Evolutionary conservation across 2,797 vertebrate genomes (phyloP), one percentile per base, ranked within the genome.

Genomic region (Eurystomus glaucurus): DNA sequence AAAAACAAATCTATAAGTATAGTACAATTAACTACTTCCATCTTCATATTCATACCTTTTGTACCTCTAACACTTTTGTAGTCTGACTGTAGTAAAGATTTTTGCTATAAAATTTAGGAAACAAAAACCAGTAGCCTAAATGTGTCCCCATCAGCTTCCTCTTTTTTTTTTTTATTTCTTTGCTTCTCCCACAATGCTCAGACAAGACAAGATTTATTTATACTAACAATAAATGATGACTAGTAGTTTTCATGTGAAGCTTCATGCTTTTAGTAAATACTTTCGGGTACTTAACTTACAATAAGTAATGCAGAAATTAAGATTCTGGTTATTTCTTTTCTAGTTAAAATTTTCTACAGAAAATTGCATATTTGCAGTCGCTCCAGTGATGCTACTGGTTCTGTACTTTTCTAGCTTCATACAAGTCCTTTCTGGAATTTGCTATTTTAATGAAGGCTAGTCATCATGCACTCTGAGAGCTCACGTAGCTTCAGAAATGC

Each of bases 291-390:
- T 80, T 88, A 23, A 70, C 50, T 77, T 83, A n/a, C 7, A 62
- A 4, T 29, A 80, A 90, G 35, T 46, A 62, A 51, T 25, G 18
- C 17, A 68, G 35, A 43, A 78, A 62, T 23, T 43, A 21, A 37
- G 33, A 62, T 50, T 65, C 0, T 14, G 9, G 13, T 64, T 75
- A 31, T 61, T 76, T 81, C 2, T 41, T 71, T 33, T 66, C 2
- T 22, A 19, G 3, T 64, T 80, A 39, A 57, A 39, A 9, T 19
- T 82, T 15, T 23, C 6, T 29, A 17, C 8, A 50, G 35, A 58
- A 65, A 2, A 4, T 18, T 6, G 12, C 0, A 0, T 25, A 18
- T 55, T 71, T 33, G 6, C 2, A 10, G 37, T 68, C 14, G 3
- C 2, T 69, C 10, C 45, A 41, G 19, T 60, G n/a, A 21, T 55